Base-by-base conservation (phyloP, 2,888 invertebrate species). In the Torymus tubicola region DNA sequence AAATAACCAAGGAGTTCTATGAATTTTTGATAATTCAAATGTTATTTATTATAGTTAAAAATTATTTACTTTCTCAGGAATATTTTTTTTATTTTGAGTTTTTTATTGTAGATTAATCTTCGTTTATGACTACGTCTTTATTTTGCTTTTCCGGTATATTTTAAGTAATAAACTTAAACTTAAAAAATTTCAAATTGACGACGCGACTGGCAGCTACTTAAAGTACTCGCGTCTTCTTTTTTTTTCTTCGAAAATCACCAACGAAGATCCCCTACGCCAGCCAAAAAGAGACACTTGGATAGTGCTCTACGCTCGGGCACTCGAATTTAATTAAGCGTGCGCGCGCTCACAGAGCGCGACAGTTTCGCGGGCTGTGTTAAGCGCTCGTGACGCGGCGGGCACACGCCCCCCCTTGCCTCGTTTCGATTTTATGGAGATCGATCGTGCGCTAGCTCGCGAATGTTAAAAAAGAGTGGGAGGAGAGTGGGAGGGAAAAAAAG, bases 381-480 rank as follows among this genome's bases (percentile, higher is more conserved):
- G 50, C 53, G 70, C 58, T n/a, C 21, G 55, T 57, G 10, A 10
- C 52, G 31, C 55, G 31, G 3, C 21, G 31, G 31, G 31, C 13
- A 50, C 14, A 70, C 14, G 53, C 75, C 50, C 60, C 52, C 52
- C 57, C n/a, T 18, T 58, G 67, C 67, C 53, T 61, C 68, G 55
- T 63, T 69, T 69, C 76, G 63, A 76, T 76, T 76, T 76, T 67
- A 76, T 76, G 68, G 69, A 61, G 76, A 68, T 76, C 69, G 76
- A 76, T 76, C 31, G 68, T 18, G 14, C 75, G 52, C 13, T 16
- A n/a, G 50, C 60, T 60, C 60, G 60, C 60, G 70, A 60, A 71
- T 60, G 70, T 71, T 63, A 42, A 18, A 57, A 57, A 57, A n/a
- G 14, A 24, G 31, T 18, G 53, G 53, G 12, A 10, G 10, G 67